phyloP scores from a whole-genome alignment of 2,888 invertebrate species.

The Drosophila conformis region DNA sequence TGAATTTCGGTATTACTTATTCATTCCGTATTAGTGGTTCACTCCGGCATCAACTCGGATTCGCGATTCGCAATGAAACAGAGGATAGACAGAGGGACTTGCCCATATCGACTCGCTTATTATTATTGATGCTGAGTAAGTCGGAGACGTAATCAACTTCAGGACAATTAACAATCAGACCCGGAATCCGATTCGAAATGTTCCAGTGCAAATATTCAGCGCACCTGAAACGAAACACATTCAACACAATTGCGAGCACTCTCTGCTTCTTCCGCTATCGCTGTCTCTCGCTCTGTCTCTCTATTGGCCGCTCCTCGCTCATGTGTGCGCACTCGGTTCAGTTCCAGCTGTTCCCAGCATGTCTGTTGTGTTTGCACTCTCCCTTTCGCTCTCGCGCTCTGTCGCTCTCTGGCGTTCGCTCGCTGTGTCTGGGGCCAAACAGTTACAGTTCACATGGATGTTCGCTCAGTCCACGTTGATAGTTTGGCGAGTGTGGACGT shows the following conservation, averaged over 20 bases:
- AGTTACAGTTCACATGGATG: constrained; percentile 2
- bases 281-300: constrained; percentile 1
- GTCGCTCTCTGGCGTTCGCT: neutral
- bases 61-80: neutral
- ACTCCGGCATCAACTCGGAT: neutral
- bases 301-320: neutral
- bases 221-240: constrained; percentile 26
- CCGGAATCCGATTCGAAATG: neutral
- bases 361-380: neutral
- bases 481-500: constrained; percentile 47
- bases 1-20: neutral
- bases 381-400: constrained; percentile 1
- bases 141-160: neutral
- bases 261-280: neutral
- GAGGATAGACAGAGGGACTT: neutral
- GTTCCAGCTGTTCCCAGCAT: constrained; percentile 19
- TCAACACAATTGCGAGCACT: constrained; percentile 4
- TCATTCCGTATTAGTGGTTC: neutral
- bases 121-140: no score
- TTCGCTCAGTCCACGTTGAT: constrained; percentile 50
- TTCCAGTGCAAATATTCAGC: constrained; percentile 29
- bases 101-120: neutral
- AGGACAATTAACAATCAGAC: neutral
- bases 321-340: constrained; percentile 21
- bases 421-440: neutral